phyloP scores from a whole-genome alignment of 1,140 invertebrate genomes.

The Kradibia gibbosae region DNA sequence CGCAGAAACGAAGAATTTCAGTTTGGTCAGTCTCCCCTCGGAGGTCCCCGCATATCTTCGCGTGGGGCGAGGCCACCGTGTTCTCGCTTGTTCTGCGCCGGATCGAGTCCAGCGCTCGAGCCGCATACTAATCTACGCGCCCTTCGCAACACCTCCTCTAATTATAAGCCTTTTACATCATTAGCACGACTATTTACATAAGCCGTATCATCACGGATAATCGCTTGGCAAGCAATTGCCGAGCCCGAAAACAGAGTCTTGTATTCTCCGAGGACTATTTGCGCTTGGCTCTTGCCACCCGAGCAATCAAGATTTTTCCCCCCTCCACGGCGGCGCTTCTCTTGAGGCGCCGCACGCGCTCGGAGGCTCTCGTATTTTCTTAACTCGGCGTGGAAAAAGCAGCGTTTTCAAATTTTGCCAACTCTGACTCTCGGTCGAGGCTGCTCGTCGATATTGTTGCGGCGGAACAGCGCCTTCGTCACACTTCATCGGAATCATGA shows the following conservation, averaged over 20 bases:
- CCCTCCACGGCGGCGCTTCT: too few species aligned
- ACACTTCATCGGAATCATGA: too few species aligned
- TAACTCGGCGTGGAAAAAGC: too few species aligned
- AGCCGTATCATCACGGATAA: background rate
- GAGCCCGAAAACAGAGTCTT: background rate
- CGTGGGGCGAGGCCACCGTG: slow-evolving; percentile 73
- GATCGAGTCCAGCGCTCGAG: background rate
- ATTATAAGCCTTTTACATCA: background rate
- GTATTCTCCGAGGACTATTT: too few species aligned
- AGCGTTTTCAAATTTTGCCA: too few species aligned
- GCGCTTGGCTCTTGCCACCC: too few species aligned
- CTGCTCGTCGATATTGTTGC: too few species aligned
- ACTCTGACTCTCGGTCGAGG: too few species aligned
- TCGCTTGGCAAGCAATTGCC: background rate
- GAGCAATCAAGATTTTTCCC: too few species aligned
- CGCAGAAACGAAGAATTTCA: background rate
- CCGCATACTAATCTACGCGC: background rate
- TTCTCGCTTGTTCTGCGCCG: slow-evolving; percentile 41
- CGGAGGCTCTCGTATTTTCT: too few species aligned
- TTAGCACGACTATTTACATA: background rate
- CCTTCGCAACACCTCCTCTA: slow-evolving; percentile 33
- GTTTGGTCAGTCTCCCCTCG: slow-evolving; percentile 58
- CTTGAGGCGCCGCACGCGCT: too few species aligned
- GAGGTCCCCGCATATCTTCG: slow-evolving; percentile 67
- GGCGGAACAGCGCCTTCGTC: too few species aligned